phyloP scores from a whole-genome alignment of 2,797 vertebrate genomes.

The Microctenopoma steveboyesi region DNA sequence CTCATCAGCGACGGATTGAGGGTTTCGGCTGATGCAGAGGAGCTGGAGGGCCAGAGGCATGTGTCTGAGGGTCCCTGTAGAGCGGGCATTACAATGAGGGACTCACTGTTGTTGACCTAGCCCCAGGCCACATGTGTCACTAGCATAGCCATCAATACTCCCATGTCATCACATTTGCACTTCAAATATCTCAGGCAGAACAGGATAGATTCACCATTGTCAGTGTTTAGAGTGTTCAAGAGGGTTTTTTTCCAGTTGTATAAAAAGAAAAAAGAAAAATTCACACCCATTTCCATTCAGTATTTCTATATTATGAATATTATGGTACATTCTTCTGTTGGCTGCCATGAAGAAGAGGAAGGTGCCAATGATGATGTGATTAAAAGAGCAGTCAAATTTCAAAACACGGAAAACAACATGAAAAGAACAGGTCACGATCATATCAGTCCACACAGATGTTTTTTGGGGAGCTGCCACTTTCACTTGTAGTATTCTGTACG shows the following conservation, averaged over 20 bases:
- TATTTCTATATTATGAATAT: background rate
- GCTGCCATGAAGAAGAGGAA: background rate
- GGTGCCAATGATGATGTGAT: background rate
- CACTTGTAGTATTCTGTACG: background rate
- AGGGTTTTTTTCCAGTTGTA: constrained; percentile 1
- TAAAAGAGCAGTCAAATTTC: background rate
- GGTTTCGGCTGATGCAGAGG: constrained; percentile 47
- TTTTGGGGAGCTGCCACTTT: too few species aligned
- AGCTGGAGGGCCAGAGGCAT: constrained; percentile 62
- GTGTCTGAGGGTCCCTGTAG: constrained; percentile 75
- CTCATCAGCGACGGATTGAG: constrained; percentile 75
- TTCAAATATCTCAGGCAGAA: constrained; percentile 71
- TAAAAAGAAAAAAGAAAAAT: background rate
- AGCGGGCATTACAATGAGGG: constrained; percentile 73
- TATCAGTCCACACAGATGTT: too few species aligned
- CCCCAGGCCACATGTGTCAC: constrained; percentile 81
- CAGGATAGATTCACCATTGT: constrained; percentile 35
- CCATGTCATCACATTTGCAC: constrained; percentile 81
- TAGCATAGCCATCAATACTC: constrained; percentile 73
- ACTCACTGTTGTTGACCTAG: constrained; percentile 82
- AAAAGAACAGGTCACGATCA: too few species aligned
- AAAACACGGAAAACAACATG: background rate
- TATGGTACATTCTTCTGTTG: background rate
- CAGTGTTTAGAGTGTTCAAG: constrained; percentile 19
- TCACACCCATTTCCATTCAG: background rate